Evolutionary conservation across 2,888 invertebrate genomes (phyloP).

Genomic region (Ormyrus thymus): DNA sequence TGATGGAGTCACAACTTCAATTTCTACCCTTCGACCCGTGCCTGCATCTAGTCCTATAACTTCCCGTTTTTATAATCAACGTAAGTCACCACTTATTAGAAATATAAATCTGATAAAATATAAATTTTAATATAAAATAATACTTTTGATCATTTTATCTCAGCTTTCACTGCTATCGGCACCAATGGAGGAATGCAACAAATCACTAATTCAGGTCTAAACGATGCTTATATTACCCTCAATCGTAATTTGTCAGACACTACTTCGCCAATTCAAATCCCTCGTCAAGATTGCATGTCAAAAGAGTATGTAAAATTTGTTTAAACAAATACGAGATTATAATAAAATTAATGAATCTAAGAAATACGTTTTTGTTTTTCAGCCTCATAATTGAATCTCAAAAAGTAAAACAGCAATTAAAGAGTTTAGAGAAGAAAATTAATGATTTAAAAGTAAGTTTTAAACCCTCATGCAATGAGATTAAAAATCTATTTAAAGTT

Average conservation of each 20-base stretch:
- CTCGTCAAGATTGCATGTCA: conserved; percentile 71
- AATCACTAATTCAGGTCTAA: conserved; percentile 68
- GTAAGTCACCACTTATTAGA: conserved; percentile 60
- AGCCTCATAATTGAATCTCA: conserved; percentile 78
- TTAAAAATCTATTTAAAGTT: conserved; percentile 18
- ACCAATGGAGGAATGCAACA: conserved; percentile 68
- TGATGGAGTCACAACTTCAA: conserved; percentile 69
- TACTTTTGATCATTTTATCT: conserved; percentile 35
- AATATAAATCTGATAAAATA: not conserved
- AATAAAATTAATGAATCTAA: not conserved
- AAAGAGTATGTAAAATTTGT: conserved; percentile 69
- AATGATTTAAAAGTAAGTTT: conserved; percentile 77
- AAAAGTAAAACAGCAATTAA: conserved; percentile 78
- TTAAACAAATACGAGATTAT: not conserved
- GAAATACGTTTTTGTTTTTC: conserved; percentile 52
- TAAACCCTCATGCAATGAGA: not conserved
- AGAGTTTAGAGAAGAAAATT: conserved; percentile 79
- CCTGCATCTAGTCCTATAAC: conserved; percentile 75
- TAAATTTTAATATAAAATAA: not conserved
- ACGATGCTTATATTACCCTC: conserved; percentile 76
- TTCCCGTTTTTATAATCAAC: conserved; percentile 76
- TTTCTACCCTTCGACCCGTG: conserved; percentile 74
- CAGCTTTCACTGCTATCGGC: conserved; percentile 68
- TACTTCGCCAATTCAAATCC: conserved; percentile 67
- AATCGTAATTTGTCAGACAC: conserved; percentile 72